Percentiles rank a stretch among this genome's conserved stretches.
These are phyloP conservation scores for Scaptomyza tumidula DNA, from an alignment of 2,888 invertebrate species.

Conservation along the genomic window DNA sequence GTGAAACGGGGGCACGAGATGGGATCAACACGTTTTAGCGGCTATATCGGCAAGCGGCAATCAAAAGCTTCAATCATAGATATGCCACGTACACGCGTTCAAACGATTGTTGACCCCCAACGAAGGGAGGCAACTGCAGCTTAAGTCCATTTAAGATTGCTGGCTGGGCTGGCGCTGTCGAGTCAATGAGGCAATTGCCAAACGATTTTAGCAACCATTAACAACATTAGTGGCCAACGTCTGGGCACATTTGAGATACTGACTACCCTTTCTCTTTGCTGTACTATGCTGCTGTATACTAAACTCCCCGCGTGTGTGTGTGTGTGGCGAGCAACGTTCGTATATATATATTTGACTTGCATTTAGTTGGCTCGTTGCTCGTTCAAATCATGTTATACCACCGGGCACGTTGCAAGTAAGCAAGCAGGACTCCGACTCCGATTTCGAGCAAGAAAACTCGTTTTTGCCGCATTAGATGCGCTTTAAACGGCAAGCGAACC, in stretches of 20 bases:
- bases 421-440: slow-evolving; percentile 4
- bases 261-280: background rate
- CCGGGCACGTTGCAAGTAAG: slow-evolving; percentile 44
- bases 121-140: slow-evolving; percentile 17
- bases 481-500: slow-evolving; percentile 32
- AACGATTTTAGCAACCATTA: slow-evolving; percentile 69
- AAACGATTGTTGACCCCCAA: slow-evolving; percentile 76
- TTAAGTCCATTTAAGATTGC: slow-evolving; percentile 52
- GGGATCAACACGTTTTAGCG: slow-evolving; percentile 62
- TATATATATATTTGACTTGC: slow-evolving; percentile 30
- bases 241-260: slow-evolving; percentile 9
- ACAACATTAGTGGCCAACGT: slow-evolving; percentile 64
- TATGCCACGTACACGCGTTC: slow-evolving; percentile 73
- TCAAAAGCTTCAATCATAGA: slow-evolving; percentile 69
- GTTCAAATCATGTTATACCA: slow-evolving; percentile 69
- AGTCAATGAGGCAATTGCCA: slow-evolving; percentile 73
- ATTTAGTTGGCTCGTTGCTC: slow-evolving; percentile 61
- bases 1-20: slow-evolving; percentile 17
- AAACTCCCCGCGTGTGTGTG: background rate
- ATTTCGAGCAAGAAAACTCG: background rate
- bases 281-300: background rate
- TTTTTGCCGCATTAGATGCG: slow-evolving; percentile 29
- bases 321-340: background rate
- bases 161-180: slow-evolving; percentile 50
- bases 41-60: slow-evolving; percentile 48